Evolutionary conservation across 2,797 vertebrate species (phyloP), one percentile per base, ranked within the genome.

Genomic region (Xiphophorus birchmanni): DNA sequence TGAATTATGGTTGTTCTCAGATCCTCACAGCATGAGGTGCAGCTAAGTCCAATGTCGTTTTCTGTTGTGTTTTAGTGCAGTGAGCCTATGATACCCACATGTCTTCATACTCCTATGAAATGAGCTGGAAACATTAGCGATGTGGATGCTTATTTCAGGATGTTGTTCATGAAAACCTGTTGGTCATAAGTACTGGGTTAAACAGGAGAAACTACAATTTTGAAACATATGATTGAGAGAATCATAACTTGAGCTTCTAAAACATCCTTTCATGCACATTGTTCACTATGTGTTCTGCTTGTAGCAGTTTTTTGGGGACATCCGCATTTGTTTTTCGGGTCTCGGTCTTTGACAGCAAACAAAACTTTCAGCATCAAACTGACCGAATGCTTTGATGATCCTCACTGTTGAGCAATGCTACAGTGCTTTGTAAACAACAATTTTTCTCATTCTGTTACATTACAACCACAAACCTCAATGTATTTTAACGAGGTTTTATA

Each of bases 1-100:
- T 79, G 21, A 77, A 73, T 76, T 52, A 0, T 69, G 37, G 12
- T 75, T 23, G 48, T 75, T 82, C 83, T 73, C 37, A 7, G 29
- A 50, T 56, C 69, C 47, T 58, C 44, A 2, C n/a, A 12, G 60
- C 47, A 45, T 32, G 58, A 52, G 48, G 23, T 73, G 48, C 48
- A 6, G 32, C 45, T 50, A 74, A 37, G 37, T 74, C 40, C 65
- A 5, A 4, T 54, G n/a, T 69, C 32, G 8, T 42, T 44, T 42
- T 60, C n/a, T 29, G 50, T 67, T 75, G 42, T 4, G 1, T 35
- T 48, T 74, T 11, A 35, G 73, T 3, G 32, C 73, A 15, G 23
- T 50, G 45, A 52, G 45, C 18, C 32, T 32, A 12, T 45, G 11
- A 45, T 42, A 12, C 40, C 65, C 65, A 42, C 18, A 42, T 71